A percentile compares a stretch with the other conserved stretches of the same genome.
phyloP scores from a whole-genome alignment of 2,113 vertebrate species.

The Arothron firmamentum region DNA sequence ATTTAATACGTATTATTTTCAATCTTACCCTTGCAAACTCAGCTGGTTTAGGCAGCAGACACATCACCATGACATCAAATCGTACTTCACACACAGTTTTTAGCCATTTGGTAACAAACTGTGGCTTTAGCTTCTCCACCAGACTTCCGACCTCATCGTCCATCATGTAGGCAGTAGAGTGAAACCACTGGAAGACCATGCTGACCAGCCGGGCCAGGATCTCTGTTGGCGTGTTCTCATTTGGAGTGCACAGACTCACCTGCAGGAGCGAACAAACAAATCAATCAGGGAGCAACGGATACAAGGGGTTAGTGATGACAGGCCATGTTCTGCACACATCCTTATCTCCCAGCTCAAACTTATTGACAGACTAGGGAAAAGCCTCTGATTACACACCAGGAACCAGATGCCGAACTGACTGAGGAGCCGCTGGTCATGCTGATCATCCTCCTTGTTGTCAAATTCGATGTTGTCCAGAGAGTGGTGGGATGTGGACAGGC shows the following conservation, averaged over 20 bases:
- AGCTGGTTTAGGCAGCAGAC: slow-evolving; percentile 96
- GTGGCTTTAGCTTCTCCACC: slow-evolving; percentile 98
- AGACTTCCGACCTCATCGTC: slow-evolving; percentile 98
- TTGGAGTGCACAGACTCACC: slow-evolving; percentile 97
- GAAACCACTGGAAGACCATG: slow-evolving; percentile 99
- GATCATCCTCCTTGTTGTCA: slow-evolving; percentile 98
- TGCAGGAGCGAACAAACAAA: slow-evolving; percentile 44
- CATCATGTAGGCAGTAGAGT: slow-evolving; percentile 99
- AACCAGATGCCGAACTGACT: slow-evolving; percentile 99
- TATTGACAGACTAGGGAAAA: slow-evolving; percentile 29
- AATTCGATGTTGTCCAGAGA: slow-evolving; percentile 96
- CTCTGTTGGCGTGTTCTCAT: slow-evolving; percentile 96
- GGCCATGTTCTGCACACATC: slow-evolving; percentile 1
- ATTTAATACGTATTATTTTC: neutral
- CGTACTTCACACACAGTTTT: slow-evolving; percentile 97
- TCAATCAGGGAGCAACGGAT: slow-evolving; percentile 9
- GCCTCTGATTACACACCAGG: slow-evolving; percentile 78
- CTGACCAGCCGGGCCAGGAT: slow-evolving; percentile 94
- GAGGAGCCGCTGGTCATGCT: slow-evolving; percentile 94
- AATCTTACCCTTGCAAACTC: slow-evolving; percentile 93
- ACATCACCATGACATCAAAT: slow-evolving; percentile 99
- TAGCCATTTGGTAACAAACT: slow-evolving; percentile 98
- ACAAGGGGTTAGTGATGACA: slow-evolving; percentile 22
- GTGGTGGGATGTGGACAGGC: slow-evolving; percentile 92
- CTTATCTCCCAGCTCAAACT: slow-evolving; percentile 23